Evolutionary conservation across 2,113 vertebrate species (phyloP), one percentile per base, ranked within the genome.

Genomic region (Thomomys bottae): DNA sequence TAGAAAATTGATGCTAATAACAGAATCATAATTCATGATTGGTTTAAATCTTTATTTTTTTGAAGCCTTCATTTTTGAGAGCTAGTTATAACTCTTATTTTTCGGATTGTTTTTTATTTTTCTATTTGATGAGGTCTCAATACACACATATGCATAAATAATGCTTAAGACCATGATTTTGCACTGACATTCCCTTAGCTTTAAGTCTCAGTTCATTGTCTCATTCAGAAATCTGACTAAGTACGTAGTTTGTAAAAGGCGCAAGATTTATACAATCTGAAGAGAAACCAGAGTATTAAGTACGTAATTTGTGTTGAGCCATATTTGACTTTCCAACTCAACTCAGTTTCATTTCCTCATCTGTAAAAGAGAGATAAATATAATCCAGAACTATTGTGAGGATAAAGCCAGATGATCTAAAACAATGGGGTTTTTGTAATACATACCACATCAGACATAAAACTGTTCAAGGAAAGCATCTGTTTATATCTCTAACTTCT

Each of bases 311-410:
- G 17, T 93, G 30, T 14, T 75, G 42, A 64, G 61, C 23, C 54
- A 91, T 84, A 24, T 81, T 75, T 88, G 84, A 90, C 61, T 66
- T 64, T 88, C 42, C 4, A 57, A 95, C 5, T 78, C 32, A 84
- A 75, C 32, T 87, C 61, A n/a, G 57, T 79, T 89, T 80, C 23
- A 91, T 79, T 89, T 84, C 12, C 8, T 93, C 67, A 89, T 67
- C 40, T 68, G 5, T 57, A 64, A 88, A 87, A 85, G 30, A 45
- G 30, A 88, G 21, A 49, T 36, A 67, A 94, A 40, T 82, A 57
- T 88, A 88, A 85, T 3, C 32, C 12, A 57, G 57, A 15, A 6
- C 67, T 68, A 57, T 73, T 66, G 40, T 87, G 59, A 88, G 42
- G 45, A 84, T 82, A 61, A 89, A 77, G 73, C 66, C 70, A 84